These are phyloP conservation scores for Creontiades dilutus DNA, from an alignment of 2,888 invertebrate species.

Conservation along the genomic window DNA sequence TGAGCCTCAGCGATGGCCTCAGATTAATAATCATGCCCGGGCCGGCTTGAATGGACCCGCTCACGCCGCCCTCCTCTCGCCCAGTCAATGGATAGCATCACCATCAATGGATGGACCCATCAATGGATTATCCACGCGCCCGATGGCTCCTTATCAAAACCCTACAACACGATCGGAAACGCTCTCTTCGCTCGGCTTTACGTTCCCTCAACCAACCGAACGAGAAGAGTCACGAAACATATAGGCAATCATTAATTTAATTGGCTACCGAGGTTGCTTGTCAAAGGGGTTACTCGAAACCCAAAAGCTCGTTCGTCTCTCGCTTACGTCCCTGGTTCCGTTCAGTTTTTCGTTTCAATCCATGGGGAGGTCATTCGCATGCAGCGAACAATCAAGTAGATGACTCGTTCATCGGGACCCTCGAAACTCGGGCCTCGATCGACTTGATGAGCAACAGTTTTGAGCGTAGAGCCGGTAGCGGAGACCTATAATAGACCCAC, in stretches of 20 bases:
- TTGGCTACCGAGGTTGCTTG: neutral
- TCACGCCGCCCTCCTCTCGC: neutral
- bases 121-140: slow-evolving; percentile 53
- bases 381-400: neutral
- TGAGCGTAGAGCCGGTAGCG: slow-evolving; percentile 39
- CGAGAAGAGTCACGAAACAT: slow-evolving; percentile 7
- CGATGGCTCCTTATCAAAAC: slow-evolving; percentile 49
- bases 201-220: neutral
- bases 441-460: slow-evolving; percentile 9
- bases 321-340: too few relatives aligned
- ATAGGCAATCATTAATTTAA: neutral
- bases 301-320: too few relatives aligned
- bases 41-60: slow-evolving; percentile 47
- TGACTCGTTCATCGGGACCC: slow-evolving; percentile 1
- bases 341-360: too few relatives aligned
- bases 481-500: slow-evolving; percentile 1
- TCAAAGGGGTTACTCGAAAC: neutral
- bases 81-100: slow-evolving; percentile 58
- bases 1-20: slow-evolving; percentile 60
- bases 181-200: neutral
- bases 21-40: slow-evolving; percentile 54
- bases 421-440: neutral
- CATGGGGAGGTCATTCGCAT: neutral
- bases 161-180: neutral
- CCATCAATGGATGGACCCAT: slow-evolving; percentile 53